phyloP scores from a whole-genome alignment of 2,113 vertebrate genomes.

The Varanus salvator region DNA sequence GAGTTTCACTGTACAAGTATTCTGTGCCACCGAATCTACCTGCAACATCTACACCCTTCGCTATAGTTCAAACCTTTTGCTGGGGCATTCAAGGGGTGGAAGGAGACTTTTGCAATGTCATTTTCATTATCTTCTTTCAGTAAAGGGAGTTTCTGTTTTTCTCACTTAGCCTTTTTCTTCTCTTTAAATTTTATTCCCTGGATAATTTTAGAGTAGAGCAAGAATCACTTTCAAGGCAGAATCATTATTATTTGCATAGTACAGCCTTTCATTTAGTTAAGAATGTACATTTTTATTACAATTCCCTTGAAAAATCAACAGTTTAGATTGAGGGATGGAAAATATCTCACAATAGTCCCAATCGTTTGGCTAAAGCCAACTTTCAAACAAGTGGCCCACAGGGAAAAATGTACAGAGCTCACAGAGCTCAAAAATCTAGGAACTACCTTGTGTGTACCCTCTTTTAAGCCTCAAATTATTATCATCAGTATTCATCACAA shows the following conservation, averaged over 20 bases:
- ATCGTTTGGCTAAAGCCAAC: conserved; percentile 18
- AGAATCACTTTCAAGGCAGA: conserved; percentile 39
- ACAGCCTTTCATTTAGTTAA: conserved; percentile 41
- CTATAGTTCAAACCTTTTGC: too few species aligned
- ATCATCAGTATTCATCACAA: too few species aligned
- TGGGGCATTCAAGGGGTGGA: too few species aligned
- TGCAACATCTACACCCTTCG: neutral
- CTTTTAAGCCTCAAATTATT: too few species aligned
- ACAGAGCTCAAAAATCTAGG: neutral
- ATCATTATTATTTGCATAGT: conserved; percentile 55
- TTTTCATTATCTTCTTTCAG: neutral
- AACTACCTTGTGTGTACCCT: neutral
- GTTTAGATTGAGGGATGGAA: neutral
- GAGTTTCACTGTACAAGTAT: neutral
- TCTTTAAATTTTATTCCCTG: neutral
- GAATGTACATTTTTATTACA: conserved; percentile 57
- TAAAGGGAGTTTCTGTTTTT: conserved; percentile 4
- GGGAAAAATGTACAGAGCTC: neutral
- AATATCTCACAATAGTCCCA: conserved; percentile 13
- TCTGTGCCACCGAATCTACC: neutral
- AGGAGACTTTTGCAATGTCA: neutral
- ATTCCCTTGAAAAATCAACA: conserved; percentile 55
- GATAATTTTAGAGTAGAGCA: conserved; percentile 24
- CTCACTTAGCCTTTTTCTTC: neutral
- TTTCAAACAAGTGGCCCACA: neutral